Evolutionary conservation across 2,888 invertebrate genomes (phyloP).

Genomic region (Thymelicus sylvestris): DNA sequence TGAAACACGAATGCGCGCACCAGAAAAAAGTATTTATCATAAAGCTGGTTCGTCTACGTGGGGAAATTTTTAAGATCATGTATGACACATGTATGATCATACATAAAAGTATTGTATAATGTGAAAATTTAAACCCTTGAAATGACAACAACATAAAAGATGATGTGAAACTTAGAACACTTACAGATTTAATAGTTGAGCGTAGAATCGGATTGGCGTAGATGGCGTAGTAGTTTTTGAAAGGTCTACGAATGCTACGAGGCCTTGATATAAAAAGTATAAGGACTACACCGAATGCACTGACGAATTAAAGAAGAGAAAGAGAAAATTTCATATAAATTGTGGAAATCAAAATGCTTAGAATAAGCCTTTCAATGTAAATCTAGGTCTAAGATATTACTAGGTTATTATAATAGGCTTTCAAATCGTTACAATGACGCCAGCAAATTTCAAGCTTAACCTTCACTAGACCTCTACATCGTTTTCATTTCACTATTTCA

Average conservation of each 20-base stretch:
- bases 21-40: slow-evolving; percentile 27
- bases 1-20: slow-evolving; percentile 24
- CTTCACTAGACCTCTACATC: slow-evolving; percentile 22
- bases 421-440: slow-evolving; percentile 13
- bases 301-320: not conserved
- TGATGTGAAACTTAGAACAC: too few relatives aligned
- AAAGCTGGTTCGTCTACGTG: not conserved
- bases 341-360: not conserved
- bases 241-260: too few relatives aligned
- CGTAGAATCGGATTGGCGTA: too few relatives aligned
- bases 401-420: slow-evolving; percentile 16
- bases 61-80: too few relatives aligned
- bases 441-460: slow-evolving; percentile 28
- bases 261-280: too few relatives aligned
- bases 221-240: too few relatives aligned
- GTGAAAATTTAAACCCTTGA: too few relatives aligned
- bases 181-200: too few relatives aligned
- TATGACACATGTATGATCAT: too few relatives aligned
- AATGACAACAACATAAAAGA: too few relatives aligned
- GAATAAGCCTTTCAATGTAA: not conserved
- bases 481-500: slow-evolving; percentile 30
- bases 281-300: too few relatives aligned
- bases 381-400: slow-evolving; percentile 10
- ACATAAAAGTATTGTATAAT: too few relatives aligned
- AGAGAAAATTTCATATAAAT: not conserved